These are phyloP conservation scores for Exephanes ischioxanthus DNA, from an alignment of 2,888 invertebrate genomes.

Conservation along the genomic window DNA sequence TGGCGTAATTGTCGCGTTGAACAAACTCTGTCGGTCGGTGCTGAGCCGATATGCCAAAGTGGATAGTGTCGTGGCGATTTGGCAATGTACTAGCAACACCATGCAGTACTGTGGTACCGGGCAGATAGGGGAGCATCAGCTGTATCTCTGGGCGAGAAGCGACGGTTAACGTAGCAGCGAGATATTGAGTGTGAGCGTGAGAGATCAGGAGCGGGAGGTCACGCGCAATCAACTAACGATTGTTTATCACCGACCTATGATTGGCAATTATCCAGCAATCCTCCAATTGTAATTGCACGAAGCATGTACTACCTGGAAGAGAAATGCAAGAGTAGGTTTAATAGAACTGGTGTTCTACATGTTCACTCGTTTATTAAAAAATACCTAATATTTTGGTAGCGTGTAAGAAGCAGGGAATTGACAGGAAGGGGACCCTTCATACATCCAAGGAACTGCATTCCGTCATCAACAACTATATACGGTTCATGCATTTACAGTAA, in stretches of 20 bases:
- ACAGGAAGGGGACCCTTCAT: too few species aligned
- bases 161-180: constrained; percentile 44
- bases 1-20: constrained; percentile 65
- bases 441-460: too few species aligned
- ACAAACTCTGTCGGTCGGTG: constrained; percentile 30
- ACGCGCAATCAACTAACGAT: constrained; percentile 76
- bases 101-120: not conserved
- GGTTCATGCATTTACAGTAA: too few species aligned
- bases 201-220: constrained; percentile 43
- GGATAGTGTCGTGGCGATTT: constrained; percentile 49
- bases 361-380: not conserved
- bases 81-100: constrained; percentile 6
- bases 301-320: not conserved
- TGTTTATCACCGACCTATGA: constrained; percentile 76
- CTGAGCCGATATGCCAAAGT: constrained; percentile 58
- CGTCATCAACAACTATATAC: too few species aligned
- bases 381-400: not conserved
- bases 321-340: not conserved
- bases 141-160: constrained; percentile 41
- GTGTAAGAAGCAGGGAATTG: too few species aligned
- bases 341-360: constrained; percentile 1
- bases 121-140: constrained; percentile 22
- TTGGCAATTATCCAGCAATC: constrained; percentile 78
- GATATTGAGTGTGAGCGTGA: constrained; percentile 45
- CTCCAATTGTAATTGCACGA: constrained; percentile 73